phyloP scores from a whole-genome alignment of 2,113 vertebrate species.

The Emydura subglobosa region DNA sequence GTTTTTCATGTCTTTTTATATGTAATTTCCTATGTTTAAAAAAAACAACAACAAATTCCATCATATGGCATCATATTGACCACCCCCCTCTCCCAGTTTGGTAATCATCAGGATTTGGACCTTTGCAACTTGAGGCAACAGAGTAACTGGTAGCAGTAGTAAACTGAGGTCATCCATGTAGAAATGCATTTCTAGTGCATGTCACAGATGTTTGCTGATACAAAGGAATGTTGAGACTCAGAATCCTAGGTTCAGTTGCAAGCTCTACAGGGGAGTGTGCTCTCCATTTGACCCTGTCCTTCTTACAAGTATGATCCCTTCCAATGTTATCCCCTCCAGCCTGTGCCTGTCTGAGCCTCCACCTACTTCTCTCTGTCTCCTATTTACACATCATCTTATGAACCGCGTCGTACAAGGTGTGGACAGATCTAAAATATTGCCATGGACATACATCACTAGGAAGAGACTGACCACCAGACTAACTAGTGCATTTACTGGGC shows the following conservation, averaged over 20 bases:
- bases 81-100: neutral
- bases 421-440: neutral
- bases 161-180: neutral
- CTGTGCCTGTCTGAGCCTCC: neutral
- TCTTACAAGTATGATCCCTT: neutral
- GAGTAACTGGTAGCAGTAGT: neutral
- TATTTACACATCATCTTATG: neutral
- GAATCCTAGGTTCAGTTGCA: neutral
- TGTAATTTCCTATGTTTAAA: too few species aligned
- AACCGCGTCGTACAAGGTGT: neutral
- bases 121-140: neutral
- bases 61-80: neutral
- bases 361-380: neutral
- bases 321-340: neutral
- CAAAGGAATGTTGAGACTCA: neutral
- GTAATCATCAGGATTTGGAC: neutral
- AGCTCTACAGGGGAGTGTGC: neutral
- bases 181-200: neutral
- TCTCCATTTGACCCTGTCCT: neutral
- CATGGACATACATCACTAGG: neutral
- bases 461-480: neutral
- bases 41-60: neutral
- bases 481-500: neutral
- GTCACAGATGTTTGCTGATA: neutral
- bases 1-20: neutral